These are phyloP conservation scores for Brachycybe producta DNA, from an alignment of 2,888 invertebrate species.

Conservation along the genomic window DNA sequence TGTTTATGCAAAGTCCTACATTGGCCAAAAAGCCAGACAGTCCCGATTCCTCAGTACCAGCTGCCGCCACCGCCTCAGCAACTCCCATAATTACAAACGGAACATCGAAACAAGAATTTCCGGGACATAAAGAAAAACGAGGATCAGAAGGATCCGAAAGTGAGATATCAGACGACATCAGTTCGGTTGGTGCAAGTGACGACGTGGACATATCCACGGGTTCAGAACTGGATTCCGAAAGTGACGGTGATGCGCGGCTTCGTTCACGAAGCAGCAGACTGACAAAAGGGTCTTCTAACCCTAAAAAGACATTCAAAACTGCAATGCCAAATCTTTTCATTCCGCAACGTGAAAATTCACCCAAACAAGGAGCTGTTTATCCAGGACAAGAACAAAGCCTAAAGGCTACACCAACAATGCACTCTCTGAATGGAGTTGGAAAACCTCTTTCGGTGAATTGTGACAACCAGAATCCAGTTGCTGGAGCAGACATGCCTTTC, in stretches of 20 bases:
- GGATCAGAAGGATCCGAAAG: constrained; percentile 24
- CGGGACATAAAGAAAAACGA: constrained; percentile 17
- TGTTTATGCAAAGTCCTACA: constrained; percentile 43
- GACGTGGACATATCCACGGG: constrained; percentile 18
- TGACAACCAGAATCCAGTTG: neutral
- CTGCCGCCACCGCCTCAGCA: constrained; percentile 1
- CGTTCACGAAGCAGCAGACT: too few relatives aligned
- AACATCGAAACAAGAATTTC: too few relatives aligned
- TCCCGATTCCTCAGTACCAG: constrained; percentile 18
- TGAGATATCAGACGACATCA: constrained; percentile 24
- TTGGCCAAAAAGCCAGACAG: constrained; percentile 17
- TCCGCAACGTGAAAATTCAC: constrained; percentile 47
- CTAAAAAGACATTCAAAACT: constrained; percentile 12
- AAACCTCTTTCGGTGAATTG: constrained; percentile 22
- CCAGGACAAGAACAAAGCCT: constrained; percentile 37
- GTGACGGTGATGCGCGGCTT: constrained; percentile 19
- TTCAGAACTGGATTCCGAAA: constrained; percentile 20
- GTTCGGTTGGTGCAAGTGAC: constrained; percentile 22
- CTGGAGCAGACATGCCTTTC: constrained; percentile 47
- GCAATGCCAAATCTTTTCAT: constrained; percentile 11
- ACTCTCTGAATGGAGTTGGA: constrained; percentile 19
- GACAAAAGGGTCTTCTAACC: too few relatives aligned
- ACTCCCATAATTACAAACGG: too few relatives aligned
- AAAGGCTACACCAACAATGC: constrained; percentile 23
- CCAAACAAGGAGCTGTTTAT: constrained; percentile 60